Evolutionary conservation across 2,888 invertebrate genomes (phyloP).

Genomic region (Watsonalla binaria): DNA sequence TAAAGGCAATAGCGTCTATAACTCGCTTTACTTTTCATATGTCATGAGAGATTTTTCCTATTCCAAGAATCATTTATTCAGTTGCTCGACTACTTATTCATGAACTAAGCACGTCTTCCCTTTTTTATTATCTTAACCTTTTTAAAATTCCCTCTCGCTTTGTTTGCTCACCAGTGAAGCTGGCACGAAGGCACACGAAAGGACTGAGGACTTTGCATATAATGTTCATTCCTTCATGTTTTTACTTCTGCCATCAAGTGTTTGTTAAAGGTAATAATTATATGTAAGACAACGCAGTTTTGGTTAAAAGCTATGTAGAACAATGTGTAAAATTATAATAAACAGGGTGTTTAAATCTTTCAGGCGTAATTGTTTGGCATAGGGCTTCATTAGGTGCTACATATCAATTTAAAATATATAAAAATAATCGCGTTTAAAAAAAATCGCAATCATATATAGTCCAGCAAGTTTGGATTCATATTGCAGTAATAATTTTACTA

Average conservation of each 20-base stretch:
- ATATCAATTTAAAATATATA: no score
- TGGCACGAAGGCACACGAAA: not conserved
- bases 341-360: no score
- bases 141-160: slow-evolving; percentile 8
- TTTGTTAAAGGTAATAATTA: not conserved
- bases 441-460: no score
- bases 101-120: slow-evolving; percentile 19
- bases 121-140: slow-evolving; percentile 21
- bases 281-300: no score
- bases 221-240: not conserved
- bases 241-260: not conserved
- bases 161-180: slow-evolving; percentile 1
- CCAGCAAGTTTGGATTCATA: no score
- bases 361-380: no score
- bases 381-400: no score
- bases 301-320: no score
- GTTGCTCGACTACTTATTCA: slow-evolving; percentile 33
- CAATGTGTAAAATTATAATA: no score
- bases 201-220: not conserved
- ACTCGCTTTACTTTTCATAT: slow-evolving; percentile 6
- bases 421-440: no score
- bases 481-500: no score
- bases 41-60: slow-evolving; percentile 14
- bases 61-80: slow-evolving; percentile 25
- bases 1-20: not conserved